A percentile compares a stretch with the other conserved stretches of the same genome.
Evolutionary conservation across 2,888 invertebrate genomes (phyloP).

Genomic region (Cotesia congregata): DNA sequence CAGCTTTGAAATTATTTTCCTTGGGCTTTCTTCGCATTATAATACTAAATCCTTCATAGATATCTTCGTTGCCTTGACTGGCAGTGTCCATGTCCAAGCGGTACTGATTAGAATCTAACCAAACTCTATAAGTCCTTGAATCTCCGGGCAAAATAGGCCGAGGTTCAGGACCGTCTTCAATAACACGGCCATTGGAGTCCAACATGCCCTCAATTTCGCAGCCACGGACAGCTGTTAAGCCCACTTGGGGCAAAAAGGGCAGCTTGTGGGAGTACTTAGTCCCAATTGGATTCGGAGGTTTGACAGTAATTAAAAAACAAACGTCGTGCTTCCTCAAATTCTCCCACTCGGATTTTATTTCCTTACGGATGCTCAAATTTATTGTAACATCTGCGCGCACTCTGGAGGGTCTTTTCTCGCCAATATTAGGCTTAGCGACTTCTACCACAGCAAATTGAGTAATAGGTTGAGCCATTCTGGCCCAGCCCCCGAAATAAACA

Average conservation of each 20-base stretch:
- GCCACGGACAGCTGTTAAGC: slow-evolving; percentile 91
- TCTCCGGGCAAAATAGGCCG: slow-evolving; percentile 90
- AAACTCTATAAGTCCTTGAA: slow-evolving; percentile 91
- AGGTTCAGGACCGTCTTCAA: slow-evolving; percentile 96
- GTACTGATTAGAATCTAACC: slow-evolving; percentile 98
- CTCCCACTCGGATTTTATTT: slow-evolving; percentile 98
- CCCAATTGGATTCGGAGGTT: slow-evolving; percentile 86
- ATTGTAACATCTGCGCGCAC: slow-evolving; percentile 96
- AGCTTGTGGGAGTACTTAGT: slow-evolving; percentile 86
- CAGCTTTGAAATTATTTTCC: slow-evolving; percentile 99
- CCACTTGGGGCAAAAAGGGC: slow-evolving; percentile 93
- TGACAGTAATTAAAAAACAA: slow-evolving; percentile 94
- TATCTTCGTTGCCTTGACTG: slow-evolving; percentile 86
- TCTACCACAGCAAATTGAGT: slow-evolving; percentile 94
- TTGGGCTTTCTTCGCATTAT: slow-evolving; percentile 99
- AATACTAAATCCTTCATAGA: slow-evolving; percentile 95
- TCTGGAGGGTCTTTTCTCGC: slow-evolving; percentile 94
- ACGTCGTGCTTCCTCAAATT: slow-evolving; percentile 97
- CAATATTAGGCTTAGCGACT: slow-evolving; percentile 91
- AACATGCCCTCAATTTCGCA: slow-evolving; percentile 99
- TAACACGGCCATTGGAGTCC: slow-evolving; percentile 93
- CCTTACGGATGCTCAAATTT: slow-evolving; percentile 89
- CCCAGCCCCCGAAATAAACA: slow-evolving; percentile 97
- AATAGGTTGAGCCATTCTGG: slow-evolving; percentile 97
- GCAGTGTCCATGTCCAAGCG: slow-evolving; percentile 89